Evolutionary conservation across 2,113 vertebrate genomes (phyloP).

Genomic region (Trichechus manatus): DNA sequence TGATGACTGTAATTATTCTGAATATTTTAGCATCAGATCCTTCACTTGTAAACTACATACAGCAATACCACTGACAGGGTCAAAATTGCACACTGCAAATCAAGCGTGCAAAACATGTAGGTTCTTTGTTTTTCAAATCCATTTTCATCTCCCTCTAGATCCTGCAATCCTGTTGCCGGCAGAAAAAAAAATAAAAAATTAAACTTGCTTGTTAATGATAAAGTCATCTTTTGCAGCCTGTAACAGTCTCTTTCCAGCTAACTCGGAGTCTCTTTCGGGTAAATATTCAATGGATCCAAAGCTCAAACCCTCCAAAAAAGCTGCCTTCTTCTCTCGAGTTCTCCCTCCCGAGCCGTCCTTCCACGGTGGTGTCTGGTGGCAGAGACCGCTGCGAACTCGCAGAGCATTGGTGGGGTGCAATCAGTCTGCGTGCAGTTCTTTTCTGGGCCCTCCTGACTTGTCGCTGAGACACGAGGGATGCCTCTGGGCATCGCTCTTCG

Average conservation of each 20-base stretch:
- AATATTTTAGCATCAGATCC: slow-evolving; percentile 1
- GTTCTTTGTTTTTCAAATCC: neutral
- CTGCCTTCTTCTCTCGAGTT: neutral
- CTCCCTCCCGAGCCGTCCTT: neutral
- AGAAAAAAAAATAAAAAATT: neutral
- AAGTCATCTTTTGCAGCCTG: neutral
- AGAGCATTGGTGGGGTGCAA: neutral
- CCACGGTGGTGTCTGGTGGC: neutral
- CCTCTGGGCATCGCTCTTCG: neutral
- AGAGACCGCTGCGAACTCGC: neutral
- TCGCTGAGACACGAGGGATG: too few relatives aligned
- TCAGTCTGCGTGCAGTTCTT: neutral
- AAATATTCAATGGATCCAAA: neutral
- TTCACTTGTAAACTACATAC: neutral
- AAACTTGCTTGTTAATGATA: neutral
- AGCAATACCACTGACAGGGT: neutral
- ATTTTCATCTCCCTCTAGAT: neutral
- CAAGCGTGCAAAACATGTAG: neutral
- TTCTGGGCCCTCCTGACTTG: too few relatives aligned
- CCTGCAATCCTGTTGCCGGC: neutral
- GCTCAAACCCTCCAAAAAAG: neutral
- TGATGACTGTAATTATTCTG: neutral
- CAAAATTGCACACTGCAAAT: neutral
- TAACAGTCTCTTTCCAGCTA: neutral
- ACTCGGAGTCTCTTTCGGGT: neutral